A percentile compares a stretch with the other conserved stretches of the same genome.
Conservation (phyloP, 2,797 vertebrate species). For the Tamandua tetradactyla region DNA sequence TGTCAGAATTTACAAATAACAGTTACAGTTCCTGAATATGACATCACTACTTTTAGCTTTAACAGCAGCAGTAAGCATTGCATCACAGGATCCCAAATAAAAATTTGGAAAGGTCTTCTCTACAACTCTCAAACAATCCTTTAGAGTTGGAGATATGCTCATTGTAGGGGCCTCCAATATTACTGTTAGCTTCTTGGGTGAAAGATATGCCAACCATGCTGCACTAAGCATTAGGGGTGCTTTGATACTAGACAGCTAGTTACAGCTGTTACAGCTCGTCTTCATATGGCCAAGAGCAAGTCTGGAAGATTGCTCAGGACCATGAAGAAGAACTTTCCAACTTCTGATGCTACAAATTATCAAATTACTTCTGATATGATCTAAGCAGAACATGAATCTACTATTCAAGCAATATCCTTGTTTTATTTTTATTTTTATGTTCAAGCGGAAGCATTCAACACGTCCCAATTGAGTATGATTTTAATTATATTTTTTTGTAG, state of each 20-base stretch:
- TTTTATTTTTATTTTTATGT: conserved; percentile 46
- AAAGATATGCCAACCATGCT: neutral
- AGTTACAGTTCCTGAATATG: too few species aligned
- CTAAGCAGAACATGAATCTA: conserved; percentile 18
- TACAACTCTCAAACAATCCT: neutral
- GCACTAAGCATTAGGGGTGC: neutral
- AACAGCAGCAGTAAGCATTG: too few species aligned
- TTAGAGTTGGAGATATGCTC: neutral
- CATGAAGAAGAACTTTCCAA: neutral
- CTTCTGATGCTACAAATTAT: neutral
- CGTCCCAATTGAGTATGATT: neutral
- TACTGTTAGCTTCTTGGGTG: neutral
- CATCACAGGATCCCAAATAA: neutral
- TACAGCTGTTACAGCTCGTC: neutral
- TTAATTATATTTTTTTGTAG: neutral
- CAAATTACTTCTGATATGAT: neutral
- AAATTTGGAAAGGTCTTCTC: neutral
- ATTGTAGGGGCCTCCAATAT: neutral
- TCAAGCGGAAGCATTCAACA: neutral
- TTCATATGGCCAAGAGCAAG: neutral
- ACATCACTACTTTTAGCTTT: neutral
- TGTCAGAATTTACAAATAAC: too few species aligned
- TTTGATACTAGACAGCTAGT: neutral
- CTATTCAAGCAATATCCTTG: neutral
- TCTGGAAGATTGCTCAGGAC: neutral